These are phyloP conservation scores for Heterochromis multidens DNA, from an alignment of 2,113 vertebrate species.

Conservation along the genomic window DNA sequence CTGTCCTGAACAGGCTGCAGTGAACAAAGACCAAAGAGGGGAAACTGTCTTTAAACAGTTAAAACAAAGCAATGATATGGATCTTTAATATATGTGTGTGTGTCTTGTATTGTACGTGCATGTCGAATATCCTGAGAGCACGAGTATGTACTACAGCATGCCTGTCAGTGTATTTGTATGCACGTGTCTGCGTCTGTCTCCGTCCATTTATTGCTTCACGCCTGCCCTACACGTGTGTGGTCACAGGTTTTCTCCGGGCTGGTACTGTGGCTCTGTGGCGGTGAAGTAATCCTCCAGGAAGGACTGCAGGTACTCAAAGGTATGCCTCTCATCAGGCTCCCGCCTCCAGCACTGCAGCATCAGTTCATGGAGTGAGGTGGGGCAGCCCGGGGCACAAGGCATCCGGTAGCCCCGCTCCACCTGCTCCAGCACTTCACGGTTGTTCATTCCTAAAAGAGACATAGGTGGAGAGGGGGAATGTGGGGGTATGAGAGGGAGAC, in stretches of 20 bases:
- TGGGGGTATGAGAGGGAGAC: not conserved
- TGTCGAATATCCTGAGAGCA: slow-evolving; percentile 14
- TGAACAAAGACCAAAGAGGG: not conserved
- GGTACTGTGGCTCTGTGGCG: slow-evolving; percentile 97
- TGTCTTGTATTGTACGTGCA: not conserved
- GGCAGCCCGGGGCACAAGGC: slow-evolving; percentile 85
- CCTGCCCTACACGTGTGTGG: not conserved
- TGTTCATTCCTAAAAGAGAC: slow-evolving; percentile 88
- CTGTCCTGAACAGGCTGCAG: slow-evolving; percentile 41
- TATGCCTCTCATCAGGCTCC: slow-evolving; percentile 92
- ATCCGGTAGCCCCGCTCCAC: slow-evolving; percentile 95
- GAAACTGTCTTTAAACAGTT: slow-evolving; percentile 26
- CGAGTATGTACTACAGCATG: not conserved
- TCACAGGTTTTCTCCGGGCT: slow-evolving; percentile 91
- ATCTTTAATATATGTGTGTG: slow-evolving; percentile 19
- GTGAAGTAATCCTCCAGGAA: slow-evolving; percentile 99
- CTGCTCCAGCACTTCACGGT: slow-evolving; percentile 95
- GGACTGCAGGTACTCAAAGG: slow-evolving; percentile 96
- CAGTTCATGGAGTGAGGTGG: slow-evolving; percentile 87
- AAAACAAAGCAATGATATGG: slow-evolving; percentile 52
- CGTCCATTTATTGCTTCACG: slow-evolving; percentile 1
- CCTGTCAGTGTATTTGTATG: not conserved
- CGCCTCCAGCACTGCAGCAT: slow-evolving; percentile 96
- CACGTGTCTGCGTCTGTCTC: not conserved
- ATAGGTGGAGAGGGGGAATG: not conserved